Conservation (phyloP, 23 tunicate species). For the Halocynthia aurantium region DNA sequence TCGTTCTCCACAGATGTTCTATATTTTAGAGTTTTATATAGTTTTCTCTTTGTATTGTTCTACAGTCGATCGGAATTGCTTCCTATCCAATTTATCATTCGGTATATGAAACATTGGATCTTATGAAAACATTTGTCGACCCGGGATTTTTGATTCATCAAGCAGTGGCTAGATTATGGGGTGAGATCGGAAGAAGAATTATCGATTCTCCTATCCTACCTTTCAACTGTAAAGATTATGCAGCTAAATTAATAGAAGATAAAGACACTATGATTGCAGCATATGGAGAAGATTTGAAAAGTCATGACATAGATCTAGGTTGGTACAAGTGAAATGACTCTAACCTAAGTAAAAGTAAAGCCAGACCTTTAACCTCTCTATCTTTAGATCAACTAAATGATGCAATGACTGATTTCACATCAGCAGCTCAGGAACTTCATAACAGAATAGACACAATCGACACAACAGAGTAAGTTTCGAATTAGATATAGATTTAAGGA, state of each 20-base stretch:
- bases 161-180: conserved; percentile 31
- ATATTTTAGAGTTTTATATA: background rate
- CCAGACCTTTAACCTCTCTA: background rate
- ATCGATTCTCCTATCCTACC: conserved; percentile 32
- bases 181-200: conserved; percentile 28
- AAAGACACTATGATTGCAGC: conserved; percentile 11
- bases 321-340: background rate
- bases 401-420: conserved; percentile 13
- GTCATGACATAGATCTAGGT: conserved; percentile 47
- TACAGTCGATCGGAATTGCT: conserved; percentile 34
- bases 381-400: conserved; percentile 9
- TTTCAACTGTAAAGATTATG: conserved; percentile 21
- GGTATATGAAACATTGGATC: conserved; percentile 56
- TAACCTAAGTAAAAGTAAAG: background rate
- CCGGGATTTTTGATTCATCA: conserved; percentile 30
- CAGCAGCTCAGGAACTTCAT: conserved; percentile 23
- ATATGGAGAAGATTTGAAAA: conserved; percentile 28
- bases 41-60: background rate
- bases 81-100: conserved; percentile 54
- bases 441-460: conserved; percentile 17
- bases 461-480: conserved; percentile 19
- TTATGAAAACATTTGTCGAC: conserved; percentile 38
- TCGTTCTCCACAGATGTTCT: too few species aligned
- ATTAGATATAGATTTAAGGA: background rate
- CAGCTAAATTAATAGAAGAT: conserved; percentile 15